These are phyloP conservation scores for Nymphalis io DNA, from an alignment of 1,140 invertebrate genomes.

Conservation along the genomic window DNA sequence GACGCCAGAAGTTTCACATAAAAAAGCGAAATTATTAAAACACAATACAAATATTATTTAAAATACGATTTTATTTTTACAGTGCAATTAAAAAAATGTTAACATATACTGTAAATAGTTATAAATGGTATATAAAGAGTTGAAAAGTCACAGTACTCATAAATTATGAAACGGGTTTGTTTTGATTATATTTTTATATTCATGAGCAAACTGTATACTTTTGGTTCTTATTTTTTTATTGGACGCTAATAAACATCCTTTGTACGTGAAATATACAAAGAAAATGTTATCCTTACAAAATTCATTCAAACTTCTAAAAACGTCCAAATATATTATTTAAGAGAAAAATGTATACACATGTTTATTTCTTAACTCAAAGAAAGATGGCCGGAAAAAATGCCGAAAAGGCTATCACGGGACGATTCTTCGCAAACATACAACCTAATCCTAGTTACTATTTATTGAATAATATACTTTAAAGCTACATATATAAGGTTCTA, in stretches of 20 bases:
- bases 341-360: constrained; percentile 44
- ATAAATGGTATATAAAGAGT: too few relatives aligned
- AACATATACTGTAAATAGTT: too few relatives aligned
- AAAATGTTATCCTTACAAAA: constrained; percentile 4
- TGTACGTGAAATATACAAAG: not conserved
- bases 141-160: too few relatives aligned
- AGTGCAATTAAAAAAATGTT: too few relatives aligned
- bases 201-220: not conserved
- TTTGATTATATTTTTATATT: too few relatives aligned
- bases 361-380: constrained; percentile 64
- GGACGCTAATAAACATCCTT: constrained; percentile 3
- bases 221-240: not conserved
- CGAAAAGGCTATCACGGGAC: constrained; percentile 65
- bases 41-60: too few relatives aligned
- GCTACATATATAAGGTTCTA: constrained; percentile 9
- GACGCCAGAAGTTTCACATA: too few relatives aligned
- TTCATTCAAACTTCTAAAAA: constrained; percentile 28
- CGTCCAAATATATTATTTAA: constrained; percentile 24
- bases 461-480: constrained; percentile 39
- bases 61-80: too few relatives aligned
- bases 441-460: not conserved
- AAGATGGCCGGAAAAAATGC: constrained; percentile 69
- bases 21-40: too few relatives aligned
- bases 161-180: too few relatives aligned
- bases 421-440: constrained; percentile 52